These are phyloP conservation scores for Dexiosoma caninum DNA, from an alignment of 2,888 invertebrate genomes.

Conservation along the genomic window DNA sequence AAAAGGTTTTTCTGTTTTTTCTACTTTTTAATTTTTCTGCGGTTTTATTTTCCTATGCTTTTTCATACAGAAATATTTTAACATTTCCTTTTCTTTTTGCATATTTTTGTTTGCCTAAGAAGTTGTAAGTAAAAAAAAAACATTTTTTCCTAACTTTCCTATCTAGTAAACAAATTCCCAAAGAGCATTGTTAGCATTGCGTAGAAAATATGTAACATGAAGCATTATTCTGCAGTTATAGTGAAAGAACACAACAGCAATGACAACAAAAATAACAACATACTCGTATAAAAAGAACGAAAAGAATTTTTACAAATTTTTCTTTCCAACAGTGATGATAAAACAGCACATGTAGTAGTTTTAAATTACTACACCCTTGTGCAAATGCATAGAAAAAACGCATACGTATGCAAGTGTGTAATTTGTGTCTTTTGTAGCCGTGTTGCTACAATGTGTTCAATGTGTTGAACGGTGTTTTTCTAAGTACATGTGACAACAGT, in stretches of 20 bases:
- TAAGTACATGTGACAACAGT: constrained; percentile 19
- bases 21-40: no score
- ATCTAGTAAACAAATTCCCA: constrained; percentile 46
- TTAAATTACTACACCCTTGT: constrained; percentile 52
- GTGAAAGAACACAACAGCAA: constrained; percentile 4
- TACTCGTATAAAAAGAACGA: no score
- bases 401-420: neutral
- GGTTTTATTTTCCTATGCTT: no score
- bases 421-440: neutral
- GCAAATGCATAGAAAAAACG: constrained; percentile 6
- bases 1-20: no score
- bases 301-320: neutral
- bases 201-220: constrained; percentile 48
- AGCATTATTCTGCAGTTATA: constrained; percentile 36
- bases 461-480: neutral
- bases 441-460: neutral
- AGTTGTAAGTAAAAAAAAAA: no score
- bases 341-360: constrained; percentile 50
- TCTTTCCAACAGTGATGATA: neutral
- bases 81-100: no score
- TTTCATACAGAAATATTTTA: no score
- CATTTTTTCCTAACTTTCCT: neutral
- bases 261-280: no score
- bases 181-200: constrained; percentile 40
- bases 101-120: neutral